Percentiles rank a stretch among this genome's conserved stretches.
Conservation (phyloP, 2,797 vertebrate species). For the Macroramphosus scolopax region DNA sequence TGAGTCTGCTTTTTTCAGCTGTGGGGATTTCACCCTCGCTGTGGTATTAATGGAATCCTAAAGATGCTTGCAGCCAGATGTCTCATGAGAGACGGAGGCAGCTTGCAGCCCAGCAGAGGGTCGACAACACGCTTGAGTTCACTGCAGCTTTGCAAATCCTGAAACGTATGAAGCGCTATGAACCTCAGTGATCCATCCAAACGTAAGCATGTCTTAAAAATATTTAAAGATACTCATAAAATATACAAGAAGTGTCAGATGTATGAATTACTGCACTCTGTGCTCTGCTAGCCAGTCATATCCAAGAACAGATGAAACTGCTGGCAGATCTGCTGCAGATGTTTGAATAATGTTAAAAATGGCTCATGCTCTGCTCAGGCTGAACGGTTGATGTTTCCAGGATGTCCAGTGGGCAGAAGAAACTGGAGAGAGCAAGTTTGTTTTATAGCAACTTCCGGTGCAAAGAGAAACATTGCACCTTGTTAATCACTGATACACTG, state of each 20-base stretch:
- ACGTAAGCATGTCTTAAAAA: constrained; percentile 13
- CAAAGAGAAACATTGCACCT: constrained; percentile 6
- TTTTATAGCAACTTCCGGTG: constrained; percentile 20
- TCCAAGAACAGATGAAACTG: constrained; percentile 6
- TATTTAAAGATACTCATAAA: constrained; percentile 1
- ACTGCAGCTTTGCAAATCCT: constrained; percentile 21
- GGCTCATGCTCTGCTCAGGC: constrained; percentile 6
- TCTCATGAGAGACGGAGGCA: constrained; percentile 33
- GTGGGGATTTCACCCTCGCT: constrained; percentile 60
- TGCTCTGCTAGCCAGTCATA: neutral
- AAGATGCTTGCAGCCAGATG: constrained; percentile 68
- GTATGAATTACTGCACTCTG: constrained; percentile 1
- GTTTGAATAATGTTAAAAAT: constrained; percentile 16
- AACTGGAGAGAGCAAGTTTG: constrained; percentile 18
- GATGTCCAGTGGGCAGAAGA: constrained; percentile 23
- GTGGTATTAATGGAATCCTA: constrained; percentile 70
- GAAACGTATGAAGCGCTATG: constrained; percentile 10
- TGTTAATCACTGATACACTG: constrained; percentile 3
- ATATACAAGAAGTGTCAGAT: neutral
- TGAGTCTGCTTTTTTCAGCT: constrained; percentile 64
- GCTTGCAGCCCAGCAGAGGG: constrained; percentile 11
- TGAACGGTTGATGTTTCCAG: constrained; percentile 12
- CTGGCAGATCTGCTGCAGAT: constrained; percentile 11
- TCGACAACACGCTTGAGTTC: constrained; percentile 24
- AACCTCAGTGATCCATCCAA: constrained; percentile 7